phyloP scores from a whole-genome alignment of 2,113 vertebrate species.

The Misgurnus mizolepis region DNA sequence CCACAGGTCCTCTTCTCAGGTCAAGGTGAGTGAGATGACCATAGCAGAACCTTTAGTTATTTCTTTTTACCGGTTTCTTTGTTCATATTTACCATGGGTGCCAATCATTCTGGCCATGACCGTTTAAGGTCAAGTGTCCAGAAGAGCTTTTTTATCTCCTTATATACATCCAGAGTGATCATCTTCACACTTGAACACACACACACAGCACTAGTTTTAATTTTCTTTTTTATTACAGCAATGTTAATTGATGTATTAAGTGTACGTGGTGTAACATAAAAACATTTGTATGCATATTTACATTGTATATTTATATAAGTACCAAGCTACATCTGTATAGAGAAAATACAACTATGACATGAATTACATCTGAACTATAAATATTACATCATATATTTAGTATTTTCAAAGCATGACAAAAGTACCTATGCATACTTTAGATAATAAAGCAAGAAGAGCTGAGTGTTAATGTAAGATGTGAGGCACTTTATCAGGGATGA shows the following conservation, averaged over 20 bases:
- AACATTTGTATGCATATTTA: conserved; percentile 93
- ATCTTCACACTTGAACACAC: neutral
- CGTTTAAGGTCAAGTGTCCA: no score
- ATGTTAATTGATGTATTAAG: conserved; percentile 91
- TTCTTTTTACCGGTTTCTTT: no score
- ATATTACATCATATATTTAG: conserved; percentile 86
- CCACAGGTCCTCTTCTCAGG: no score
- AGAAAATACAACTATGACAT: conserved; percentile 87
- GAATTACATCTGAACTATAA: conserved; percentile 85
- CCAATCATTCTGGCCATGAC: no score
- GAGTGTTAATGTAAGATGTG: conserved; percentile 84
- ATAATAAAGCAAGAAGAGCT: conserved; percentile 76
- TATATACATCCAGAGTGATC: no score
- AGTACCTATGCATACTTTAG: conserved; percentile 66
- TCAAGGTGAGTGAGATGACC: no score
- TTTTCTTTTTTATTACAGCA: conserved; percentile 85
- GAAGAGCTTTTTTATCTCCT: no score
- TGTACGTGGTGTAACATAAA: conserved; percentile 87
- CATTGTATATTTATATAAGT: conserved; percentile 90
- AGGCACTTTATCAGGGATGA: conserved; percentile 94
- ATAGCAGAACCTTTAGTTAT: no score
- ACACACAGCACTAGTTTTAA: conserved; percentile 70
- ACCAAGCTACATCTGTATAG: conserved; percentile 86
- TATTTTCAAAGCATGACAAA: conserved; percentile 77
- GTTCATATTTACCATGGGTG: no score